Evolutionary conservation across 2,888 invertebrate species (phyloP).

Genomic region (Melangyna quadrimaculata): DNA sequence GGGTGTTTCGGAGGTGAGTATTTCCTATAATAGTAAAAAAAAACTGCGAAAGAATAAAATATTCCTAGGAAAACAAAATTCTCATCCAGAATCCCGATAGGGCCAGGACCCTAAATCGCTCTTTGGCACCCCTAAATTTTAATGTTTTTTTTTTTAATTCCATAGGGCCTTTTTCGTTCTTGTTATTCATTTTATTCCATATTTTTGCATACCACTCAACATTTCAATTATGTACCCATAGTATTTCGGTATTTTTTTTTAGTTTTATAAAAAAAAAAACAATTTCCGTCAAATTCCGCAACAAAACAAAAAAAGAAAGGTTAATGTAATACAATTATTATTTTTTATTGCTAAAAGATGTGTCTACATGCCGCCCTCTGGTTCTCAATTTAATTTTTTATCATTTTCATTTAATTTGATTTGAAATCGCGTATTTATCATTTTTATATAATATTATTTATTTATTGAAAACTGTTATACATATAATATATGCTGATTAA

Average conservation of each 20-base stretch:
- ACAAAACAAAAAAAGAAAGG: not conserved
- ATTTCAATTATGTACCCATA: too few relatives aligned
- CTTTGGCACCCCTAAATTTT: too few relatives aligned
- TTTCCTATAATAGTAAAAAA: not conserved
- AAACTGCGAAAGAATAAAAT: too few relatives aligned
- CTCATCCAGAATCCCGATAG: too few relatives aligned
- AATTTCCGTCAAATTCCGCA: not conserved
- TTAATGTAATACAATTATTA: not conserved
- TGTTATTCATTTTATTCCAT: too few relatives aligned
- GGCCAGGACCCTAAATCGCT: too few relatives aligned
- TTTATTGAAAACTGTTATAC: constrained; percentile 61
- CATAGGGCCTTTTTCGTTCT: too few relatives aligned
- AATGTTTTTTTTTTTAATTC: too few relatives aligned
- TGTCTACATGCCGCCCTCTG: not conserved
- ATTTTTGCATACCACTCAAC: too few relatives aligned
- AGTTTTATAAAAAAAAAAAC: too few relatives aligned
- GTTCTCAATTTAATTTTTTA: not conserved
- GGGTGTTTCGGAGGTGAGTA: not conserved
- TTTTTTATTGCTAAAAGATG: not conserved
- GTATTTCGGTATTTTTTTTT: too few relatives aligned
- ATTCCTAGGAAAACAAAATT: too few relatives aligned
- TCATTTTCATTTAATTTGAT: not conserved
- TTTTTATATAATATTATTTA: constrained; percentile 41
- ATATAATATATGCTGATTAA: constrained; percentile 42
- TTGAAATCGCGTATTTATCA: constrained; percentile 40